Conservation (phyloP, 1,140 invertebrate species). For the Streblospio benedicti region DNA sequence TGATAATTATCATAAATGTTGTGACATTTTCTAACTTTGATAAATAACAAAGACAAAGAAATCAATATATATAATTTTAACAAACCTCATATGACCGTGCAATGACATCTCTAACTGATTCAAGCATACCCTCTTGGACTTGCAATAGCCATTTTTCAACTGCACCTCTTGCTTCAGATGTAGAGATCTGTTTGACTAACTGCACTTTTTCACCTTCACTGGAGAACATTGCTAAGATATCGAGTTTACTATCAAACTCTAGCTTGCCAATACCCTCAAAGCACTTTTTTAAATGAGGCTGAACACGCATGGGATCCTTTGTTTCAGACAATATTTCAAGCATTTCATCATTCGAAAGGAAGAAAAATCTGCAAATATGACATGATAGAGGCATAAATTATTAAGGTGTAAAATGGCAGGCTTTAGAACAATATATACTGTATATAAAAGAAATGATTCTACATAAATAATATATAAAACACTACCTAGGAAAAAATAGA, state of each 20-base stretch:
- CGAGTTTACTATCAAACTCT: conserved; percentile 43
- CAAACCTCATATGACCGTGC: conserved; percentile 33
- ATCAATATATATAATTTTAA: not conserved
- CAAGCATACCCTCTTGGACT: conserved; percentile 46
- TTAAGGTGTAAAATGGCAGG: not conserved
- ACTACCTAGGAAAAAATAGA: conserved; percentile 46
- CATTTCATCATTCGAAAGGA: conserved; percentile 50
- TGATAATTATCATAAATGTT: not conserved
- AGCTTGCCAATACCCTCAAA: conserved; percentile 49
- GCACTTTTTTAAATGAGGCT: conserved; percentile 49
- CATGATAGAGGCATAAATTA: no score
- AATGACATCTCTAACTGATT: conserved; percentile 44
- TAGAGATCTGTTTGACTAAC: conserved; percentile 35
- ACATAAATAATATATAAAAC: not conserved
- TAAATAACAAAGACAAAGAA: not conserved
- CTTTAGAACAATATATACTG: not conserved
- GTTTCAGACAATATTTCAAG: conserved; percentile 50
- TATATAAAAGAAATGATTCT: no score
- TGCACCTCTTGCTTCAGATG: conserved; percentile 44
- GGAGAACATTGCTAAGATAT: conserved; percentile 47
- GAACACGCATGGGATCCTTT: conserved; percentile 47
- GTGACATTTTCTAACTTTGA: not conserved
- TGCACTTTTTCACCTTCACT: conserved; percentile 46
- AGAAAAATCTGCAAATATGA: conserved; percentile 44
- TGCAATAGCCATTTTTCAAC: conserved; percentile 50